Base-by-base conservation (phyloP, 2,888 invertebrate species). In the Leucophora obtusa region DNA sequence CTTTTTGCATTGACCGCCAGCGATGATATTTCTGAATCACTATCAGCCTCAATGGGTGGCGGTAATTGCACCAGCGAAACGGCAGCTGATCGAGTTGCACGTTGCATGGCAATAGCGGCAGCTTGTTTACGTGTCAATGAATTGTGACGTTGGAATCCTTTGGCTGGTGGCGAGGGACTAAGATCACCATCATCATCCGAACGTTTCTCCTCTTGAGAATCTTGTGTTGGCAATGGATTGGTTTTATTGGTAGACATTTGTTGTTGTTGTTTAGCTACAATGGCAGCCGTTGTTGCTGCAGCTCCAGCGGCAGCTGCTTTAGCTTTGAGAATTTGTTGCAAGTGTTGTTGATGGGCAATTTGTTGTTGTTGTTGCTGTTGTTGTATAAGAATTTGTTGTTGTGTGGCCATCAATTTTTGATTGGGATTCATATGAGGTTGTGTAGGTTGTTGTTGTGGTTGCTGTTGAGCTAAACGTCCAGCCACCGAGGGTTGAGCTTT, bases 1-100 rank as follows among this genome's bases (percentile, higher is more conserved):
- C 77, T 59, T 38, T 75, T 73, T 18, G 73, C 60, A 53, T 59
- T 70, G 14, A 69, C 38, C 53, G 72, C 17, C 5, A 83, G 28
- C 28, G 28, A 66, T 65, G 83, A 79, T 77, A 92, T 91, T 83
- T 93, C 93, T 71, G 92, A 93, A 88, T 96, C 95, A 73, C 94
- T 93, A 82, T 94, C 93, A 47, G 92, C 92, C 86, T 95, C 94
- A 78, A 94, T 91, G 15, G 96, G 96, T 11, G 96, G 96, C 62
- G 96, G 96, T 71, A 96, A 91, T 87, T 95, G 95, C 11, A 95
- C 95, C 79, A 96, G 91, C 65, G 95, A 94, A 38, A 94, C 95
- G 8, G 95, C 95, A 83, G 93, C 93, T 69, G 84, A 86, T 82
- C 94, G 92, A 14, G 93, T 93, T 21, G 89, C 89, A 3, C 92